These are phyloP conservation scores for Arvicanthis niloticus DNA, from an alignment of 2,113 vertebrate species.

Conservation along the genomic window DNA sequence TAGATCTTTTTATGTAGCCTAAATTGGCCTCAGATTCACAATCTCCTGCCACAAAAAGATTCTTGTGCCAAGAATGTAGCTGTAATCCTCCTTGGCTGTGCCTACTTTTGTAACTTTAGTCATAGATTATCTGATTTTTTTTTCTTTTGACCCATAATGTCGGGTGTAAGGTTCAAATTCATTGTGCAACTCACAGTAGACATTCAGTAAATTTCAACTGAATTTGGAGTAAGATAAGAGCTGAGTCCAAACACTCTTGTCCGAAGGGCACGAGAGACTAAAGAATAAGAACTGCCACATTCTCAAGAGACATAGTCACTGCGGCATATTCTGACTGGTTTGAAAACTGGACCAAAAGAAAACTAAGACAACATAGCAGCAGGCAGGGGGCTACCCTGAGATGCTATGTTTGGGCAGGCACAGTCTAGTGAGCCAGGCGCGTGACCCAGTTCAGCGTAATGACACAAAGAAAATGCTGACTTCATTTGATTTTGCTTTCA, in stretches of 20 bases:
- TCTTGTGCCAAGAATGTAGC: neutral
- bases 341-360: neutral
- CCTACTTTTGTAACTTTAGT: neutral
- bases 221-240: neutral
- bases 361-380: neutral
- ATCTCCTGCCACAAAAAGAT: neutral
- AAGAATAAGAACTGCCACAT: neutral
- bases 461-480: conserved; percentile 38
- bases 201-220: neutral
- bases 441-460: neutral
- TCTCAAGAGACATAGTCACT: neutral
- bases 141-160: neutral
- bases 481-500: conserved; percentile 3
- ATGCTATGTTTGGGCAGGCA: neutral
- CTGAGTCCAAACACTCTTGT: neutral
- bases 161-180: neutral
- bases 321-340: fast-evolving
- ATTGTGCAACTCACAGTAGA: neutral
- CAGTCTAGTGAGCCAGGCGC: neutral
- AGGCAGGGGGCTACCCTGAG: neutral
- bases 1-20: neutral
- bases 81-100: too few relatives aligned
- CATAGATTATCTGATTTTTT: neutral
- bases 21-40: neutral
- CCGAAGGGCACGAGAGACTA: neutral